phyloP scores from a whole-genome alignment of 2,113 vertebrate genomes.

The Strigops habroptila region DNA sequence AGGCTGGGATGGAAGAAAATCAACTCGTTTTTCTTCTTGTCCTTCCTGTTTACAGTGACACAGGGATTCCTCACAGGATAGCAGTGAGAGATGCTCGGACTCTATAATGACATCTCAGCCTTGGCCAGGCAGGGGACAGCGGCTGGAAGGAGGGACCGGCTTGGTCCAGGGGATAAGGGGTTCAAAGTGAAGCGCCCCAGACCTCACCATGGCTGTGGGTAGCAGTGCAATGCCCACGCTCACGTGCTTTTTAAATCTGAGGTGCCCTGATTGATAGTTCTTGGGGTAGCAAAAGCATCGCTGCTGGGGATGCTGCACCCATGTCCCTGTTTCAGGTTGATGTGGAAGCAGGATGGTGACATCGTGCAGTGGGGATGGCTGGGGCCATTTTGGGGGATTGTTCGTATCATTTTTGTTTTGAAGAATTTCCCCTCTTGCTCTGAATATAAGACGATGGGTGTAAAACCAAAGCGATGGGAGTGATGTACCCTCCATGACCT shows the following conservation, averaged over 20 bases:
- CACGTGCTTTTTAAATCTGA: background rate
- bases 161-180: background rate
- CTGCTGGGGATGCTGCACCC: background rate
- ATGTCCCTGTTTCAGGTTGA: rapidly evolving
- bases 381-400: rapidly evolving
- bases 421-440: background rate
- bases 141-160: rapidly evolving
- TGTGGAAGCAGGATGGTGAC: background rate
- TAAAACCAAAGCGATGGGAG: background rate
- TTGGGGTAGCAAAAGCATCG: rapidly evolving
- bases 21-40: constrained; percentile 5
- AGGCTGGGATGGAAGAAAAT: background rate
- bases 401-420: rapidly evolving
- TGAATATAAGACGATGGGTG: background rate
- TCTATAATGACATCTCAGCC: background rate
- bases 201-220: rapidly evolving
- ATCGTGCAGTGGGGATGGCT: rapidly evolving
- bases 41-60: constrained; percentile 4
- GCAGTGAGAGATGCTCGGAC: background rate
- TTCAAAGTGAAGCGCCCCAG: background rate
- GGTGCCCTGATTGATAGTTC: background rate
- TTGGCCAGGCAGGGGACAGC: background rate
- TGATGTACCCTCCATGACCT: background rate
- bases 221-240: rapidly evolving
- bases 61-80: background rate